phyloP scores from a whole-genome alignment of 1,140 invertebrate species.

The Papilio aristodemus region DNA sequence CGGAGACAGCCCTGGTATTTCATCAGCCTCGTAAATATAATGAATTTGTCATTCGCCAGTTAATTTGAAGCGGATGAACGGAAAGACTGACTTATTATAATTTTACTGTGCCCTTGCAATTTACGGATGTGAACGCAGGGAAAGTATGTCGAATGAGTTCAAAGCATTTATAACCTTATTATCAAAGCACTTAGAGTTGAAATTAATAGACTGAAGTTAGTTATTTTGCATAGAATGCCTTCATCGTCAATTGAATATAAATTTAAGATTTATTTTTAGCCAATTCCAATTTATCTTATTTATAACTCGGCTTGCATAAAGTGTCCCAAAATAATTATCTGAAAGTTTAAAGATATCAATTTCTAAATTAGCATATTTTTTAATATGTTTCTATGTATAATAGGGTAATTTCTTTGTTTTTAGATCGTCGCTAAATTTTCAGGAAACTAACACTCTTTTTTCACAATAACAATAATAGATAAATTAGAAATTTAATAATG shows the following conservation, averaged over 20 bases:
- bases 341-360: too few species aligned
- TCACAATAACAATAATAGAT: neutral
- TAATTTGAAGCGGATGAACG: conserved; percentile 53
- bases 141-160: conserved; percentile 30
- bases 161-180: conserved; percentile 20
- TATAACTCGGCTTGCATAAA: neutral
- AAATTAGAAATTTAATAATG: neutral
- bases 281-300: conserved; percentile 4
- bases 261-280: conserved; percentile 17
- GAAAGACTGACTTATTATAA: conserved; percentile 54
- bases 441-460: too few species aligned
- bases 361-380: too few species aligned
- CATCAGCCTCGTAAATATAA: conserved; percentile 54
- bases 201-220: conserved; percentile 8
- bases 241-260: conserved; percentile 23
- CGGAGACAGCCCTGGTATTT: conserved; percentile 48
- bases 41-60: conserved; percentile 61
- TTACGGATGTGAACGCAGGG: conserved; percentile 21
- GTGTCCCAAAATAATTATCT: too few species aligned
- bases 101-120: conserved; percentile 52
- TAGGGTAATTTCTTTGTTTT: too few species aligned
- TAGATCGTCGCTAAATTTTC: too few species aligned
- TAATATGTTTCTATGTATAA: too few species aligned
- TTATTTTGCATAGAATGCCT: conserved; percentile 28
- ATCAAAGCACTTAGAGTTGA: neutral